Evolutionary conservation across 2,888 invertebrate species (phyloP).

Genomic region (Monopis laevigella): DNA sequence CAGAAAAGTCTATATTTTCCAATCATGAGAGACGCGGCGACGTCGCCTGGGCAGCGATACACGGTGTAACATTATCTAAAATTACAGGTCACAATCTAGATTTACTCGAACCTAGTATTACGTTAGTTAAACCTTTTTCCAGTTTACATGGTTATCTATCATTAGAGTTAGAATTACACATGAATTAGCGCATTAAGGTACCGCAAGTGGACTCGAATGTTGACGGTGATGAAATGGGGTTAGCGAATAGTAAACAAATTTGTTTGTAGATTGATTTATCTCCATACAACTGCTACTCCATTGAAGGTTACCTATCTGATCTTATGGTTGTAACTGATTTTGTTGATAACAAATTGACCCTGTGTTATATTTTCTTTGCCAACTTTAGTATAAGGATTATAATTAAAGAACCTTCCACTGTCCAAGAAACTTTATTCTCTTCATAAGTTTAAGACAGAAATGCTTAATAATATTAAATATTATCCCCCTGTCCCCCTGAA

Average conservation of each 20-base stretch:
- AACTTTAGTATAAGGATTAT: no score
- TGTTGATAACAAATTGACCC: no score
- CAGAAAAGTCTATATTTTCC: neutral
- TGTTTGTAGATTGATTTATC: no score
- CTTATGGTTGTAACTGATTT: no score
- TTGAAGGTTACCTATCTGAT: no score
- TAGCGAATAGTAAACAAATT: neutral
- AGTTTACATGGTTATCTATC: constrained; percentile 24
- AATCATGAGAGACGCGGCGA: neutral
- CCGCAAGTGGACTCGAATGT: constrained; percentile 24
- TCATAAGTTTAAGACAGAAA: no score
- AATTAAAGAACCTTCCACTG: no score
- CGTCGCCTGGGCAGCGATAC: neutral
- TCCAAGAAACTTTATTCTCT: no score
- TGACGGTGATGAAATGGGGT: constrained; percentile 2
- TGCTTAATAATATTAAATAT: no score
- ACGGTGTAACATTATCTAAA: constrained; percentile 1
- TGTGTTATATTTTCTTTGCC: no score
- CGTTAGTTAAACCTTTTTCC: constrained; percentile 10
- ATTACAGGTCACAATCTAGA: neutral
- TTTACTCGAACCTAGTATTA: constrained; percentile 11
- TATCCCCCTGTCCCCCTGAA: no score
- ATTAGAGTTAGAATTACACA: constrained; percentile 28
- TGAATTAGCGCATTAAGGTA: constrained; percentile 38
- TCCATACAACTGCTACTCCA: no score